phyloP scores from a whole-genome alignment of 2,113 vertebrate species.

The Steatornis caripensis region DNA sequence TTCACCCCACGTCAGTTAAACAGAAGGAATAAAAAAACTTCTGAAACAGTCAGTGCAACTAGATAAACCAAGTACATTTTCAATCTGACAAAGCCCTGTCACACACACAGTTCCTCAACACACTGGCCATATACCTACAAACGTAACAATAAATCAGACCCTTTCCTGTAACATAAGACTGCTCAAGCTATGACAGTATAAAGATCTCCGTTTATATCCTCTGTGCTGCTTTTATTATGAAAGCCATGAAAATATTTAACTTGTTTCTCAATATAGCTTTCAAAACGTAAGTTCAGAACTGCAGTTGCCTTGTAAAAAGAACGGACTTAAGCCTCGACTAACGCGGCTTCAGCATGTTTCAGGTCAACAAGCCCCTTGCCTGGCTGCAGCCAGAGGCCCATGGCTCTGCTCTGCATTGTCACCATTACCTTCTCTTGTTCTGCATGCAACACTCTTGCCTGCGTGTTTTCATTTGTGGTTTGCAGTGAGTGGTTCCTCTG shows the following conservation, averaged over 20 bases:
- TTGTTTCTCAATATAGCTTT: not conserved
- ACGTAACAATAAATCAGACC: not conserved
- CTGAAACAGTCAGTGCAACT: not conserved
- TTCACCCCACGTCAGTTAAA: not conserved
- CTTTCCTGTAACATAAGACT: not conserved
- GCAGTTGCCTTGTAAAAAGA: not conserved
- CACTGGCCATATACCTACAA: no score
- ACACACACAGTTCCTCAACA: not conserved
- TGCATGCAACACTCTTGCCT: conserved; percentile 89
- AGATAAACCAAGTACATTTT: not conserved
- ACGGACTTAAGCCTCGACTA: not conserved
- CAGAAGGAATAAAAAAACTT: not conserved
- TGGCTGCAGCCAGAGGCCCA: not conserved
- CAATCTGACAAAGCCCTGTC: not conserved
- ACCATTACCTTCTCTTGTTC: conserved; percentile 92
- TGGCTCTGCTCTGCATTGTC: not conserved
- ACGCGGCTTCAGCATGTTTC: not conserved
- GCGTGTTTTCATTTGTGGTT: conserved; percentile 84
- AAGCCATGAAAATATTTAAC: not conserved
- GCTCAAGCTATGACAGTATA: not conserved
- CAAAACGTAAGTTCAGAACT: not conserved
- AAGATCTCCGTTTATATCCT: not conserved
- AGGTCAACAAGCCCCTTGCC: not conserved
- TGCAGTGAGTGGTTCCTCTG: conserved; percentile 91
- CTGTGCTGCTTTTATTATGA: not conserved